These are phyloP conservation scores for Hiodon alosoides DNA, from an alignment of 2,113 vertebrate species.

Conservation along the genomic window DNA sequence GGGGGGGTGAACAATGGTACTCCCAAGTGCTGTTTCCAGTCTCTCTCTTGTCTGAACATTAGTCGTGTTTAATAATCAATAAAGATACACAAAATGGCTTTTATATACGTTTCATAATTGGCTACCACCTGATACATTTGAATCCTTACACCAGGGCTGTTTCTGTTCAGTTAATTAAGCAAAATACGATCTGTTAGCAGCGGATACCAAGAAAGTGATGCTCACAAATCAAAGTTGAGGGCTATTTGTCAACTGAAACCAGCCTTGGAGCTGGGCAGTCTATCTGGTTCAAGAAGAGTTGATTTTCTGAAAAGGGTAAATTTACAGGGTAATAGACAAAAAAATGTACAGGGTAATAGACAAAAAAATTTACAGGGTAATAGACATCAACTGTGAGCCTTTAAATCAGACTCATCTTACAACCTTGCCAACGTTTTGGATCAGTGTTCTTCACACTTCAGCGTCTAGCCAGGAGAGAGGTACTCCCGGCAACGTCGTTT, in stretches of 20 bases:
- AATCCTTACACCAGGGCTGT: background rate
- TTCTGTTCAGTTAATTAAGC: constrained; percentile 9
- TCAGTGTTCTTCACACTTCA: too few relatives aligned
- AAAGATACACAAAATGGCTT: background rate
- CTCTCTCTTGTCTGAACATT: too few relatives aligned
- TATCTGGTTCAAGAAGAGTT: constrained; percentile 18
- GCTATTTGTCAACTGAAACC: constrained; percentile 35
- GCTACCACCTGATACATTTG: background rate
- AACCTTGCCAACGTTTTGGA: too few relatives aligned
- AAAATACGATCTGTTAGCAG: background rate
- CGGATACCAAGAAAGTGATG: constrained; percentile 14
- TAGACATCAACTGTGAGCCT: constrained; percentile 35
- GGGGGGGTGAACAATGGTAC: too few relatives aligned
- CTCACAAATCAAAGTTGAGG: constrained; percentile 35
- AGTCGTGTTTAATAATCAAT: background rate
- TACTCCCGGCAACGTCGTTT: background rate
- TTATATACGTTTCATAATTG: background rate
- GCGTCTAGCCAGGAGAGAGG: background rate
- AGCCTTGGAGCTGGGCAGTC: constrained; percentile 25
- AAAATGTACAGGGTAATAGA: too few relatives aligned
- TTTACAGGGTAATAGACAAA: constrained; percentile 45
- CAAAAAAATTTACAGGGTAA: constrained; percentile 44
- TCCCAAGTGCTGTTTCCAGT: too few relatives aligned
- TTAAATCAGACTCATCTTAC: constrained; percentile 24
- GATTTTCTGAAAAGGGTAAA: constrained; percentile 32